Evolutionary conservation across 2,113 vertebrate genomes (phyloP).

Genomic region (Sula dactylatra): DNA sequence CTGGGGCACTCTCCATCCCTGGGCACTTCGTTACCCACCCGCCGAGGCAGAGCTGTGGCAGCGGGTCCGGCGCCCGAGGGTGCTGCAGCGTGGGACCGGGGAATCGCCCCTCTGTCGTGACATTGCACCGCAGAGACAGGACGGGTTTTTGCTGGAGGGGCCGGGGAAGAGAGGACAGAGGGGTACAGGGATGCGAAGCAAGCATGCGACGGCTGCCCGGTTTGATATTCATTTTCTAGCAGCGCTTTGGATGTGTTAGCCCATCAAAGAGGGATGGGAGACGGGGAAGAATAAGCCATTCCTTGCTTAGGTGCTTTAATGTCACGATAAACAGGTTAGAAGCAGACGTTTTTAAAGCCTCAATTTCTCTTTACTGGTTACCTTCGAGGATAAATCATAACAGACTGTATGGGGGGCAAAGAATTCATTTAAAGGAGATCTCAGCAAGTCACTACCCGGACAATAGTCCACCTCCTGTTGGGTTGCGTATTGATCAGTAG

Average conservation of each 20-base stretch:
- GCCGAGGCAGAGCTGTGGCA: background rate
- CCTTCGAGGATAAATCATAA: constrained; percentile 67
- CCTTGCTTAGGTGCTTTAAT: constrained; percentile 57
- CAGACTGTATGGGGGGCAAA: constrained; percentile 47
- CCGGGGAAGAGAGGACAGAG: background rate
- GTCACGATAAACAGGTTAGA: constrained; percentile 72
- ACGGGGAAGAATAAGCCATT: background rate
- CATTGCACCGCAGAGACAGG: background rate
- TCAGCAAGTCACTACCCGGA: constrained; percentile 77
- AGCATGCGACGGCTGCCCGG: background rate
- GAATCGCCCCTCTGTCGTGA: background rate
- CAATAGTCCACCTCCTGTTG: constrained; percentile 81
- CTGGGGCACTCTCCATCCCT: background rate
- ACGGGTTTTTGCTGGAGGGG: background rate
- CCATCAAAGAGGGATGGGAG: background rate
- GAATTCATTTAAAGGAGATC: constrained; percentile 68
- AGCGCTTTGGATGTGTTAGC: background rate
- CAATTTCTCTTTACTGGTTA: constrained; percentile 25
- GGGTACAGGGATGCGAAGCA: background rate
- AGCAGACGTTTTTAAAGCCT: constrained; percentile 62
- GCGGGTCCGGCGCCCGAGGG: background rate
- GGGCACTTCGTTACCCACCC: background rate
- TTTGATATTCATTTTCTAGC: background rate
- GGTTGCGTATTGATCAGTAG: constrained; percentile 88
- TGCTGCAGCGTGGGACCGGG: background rate